These are phyloP conservation scores for Eurytoma californica DNA, from an alignment of 2,888 invertebrate genomes.

Conservation along the genomic window DNA sequence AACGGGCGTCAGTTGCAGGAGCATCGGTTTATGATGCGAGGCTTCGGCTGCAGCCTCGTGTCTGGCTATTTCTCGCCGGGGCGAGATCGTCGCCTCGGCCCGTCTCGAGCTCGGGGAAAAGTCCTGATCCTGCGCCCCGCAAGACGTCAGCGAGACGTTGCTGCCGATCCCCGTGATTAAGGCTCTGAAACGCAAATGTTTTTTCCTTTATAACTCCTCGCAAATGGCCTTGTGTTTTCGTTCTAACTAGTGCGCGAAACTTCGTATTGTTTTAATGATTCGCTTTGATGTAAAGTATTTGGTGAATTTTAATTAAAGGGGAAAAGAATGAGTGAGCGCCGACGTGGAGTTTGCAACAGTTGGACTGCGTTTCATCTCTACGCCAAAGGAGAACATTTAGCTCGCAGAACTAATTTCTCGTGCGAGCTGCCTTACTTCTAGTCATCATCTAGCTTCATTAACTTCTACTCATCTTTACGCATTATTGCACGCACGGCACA, in stretches of 20 bases:
- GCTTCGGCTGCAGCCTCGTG: slow-evolving; percentile 39
- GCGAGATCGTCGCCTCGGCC: slow-evolving; percentile 43
- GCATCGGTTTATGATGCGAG: slow-evolving; percentile 58
- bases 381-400: neutral
- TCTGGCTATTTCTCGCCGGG: slow-evolving; percentile 35
- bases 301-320: too few species aligned
- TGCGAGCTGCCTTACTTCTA: too few species aligned
- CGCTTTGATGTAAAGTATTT: too few species aligned
- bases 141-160: slow-evolving; percentile 70
- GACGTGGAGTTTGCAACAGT: too few species aligned
- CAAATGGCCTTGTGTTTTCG: too few species aligned
- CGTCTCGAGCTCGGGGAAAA: slow-evolving; percentile 27
- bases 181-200: slow-evolving; percentile 59
- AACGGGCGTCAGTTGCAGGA: slow-evolving; percentile 67
- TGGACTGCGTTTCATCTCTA: too few species aligned
- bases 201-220: too few species aligned
- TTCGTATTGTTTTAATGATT: too few species aligned
- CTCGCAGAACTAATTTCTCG: neutral
- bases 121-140: slow-evolving; percentile 67
- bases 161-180: slow-evolving; percentile 69
- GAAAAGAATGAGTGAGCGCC: too few species aligned
- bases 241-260: neutral
- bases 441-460: too few species aligned
- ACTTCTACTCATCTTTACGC: too few species aligned
- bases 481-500: too few species aligned